phyloP scores from a whole-genome alignment of 2,888 invertebrate species.

The Drosophila longiperda region DNA sequence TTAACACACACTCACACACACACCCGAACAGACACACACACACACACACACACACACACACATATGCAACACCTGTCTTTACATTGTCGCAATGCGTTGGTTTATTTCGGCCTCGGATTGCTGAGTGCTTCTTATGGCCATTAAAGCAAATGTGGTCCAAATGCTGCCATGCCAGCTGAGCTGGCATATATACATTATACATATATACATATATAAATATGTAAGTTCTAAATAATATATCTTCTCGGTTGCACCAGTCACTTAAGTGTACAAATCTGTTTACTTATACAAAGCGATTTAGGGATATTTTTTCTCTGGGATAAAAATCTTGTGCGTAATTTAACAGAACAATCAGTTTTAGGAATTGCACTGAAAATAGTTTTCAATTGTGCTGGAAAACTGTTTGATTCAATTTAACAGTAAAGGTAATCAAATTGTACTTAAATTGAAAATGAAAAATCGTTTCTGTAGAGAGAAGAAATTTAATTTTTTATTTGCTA shows the following conservation, averaged over 20 bases:
- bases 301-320: not conserved
- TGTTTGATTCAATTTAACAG: not conserved
- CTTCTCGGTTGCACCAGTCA: conserved; percentile 17
- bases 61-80: conserved; percentile 49
- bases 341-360: not conserved
- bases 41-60: conserved; percentile 1
- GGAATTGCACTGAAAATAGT: not conserved
- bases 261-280: conserved; percentile 18
- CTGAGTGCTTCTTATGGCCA: conserved; percentile 61
- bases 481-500: conserved; percentile 31
- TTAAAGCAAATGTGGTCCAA: conserved; percentile 51
- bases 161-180: conserved; percentile 15
- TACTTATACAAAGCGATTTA: conserved; percentile 5
- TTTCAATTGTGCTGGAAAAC: not conserved
- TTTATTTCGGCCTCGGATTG: conserved; percentile 34
- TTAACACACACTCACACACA: conserved; percentile 19
- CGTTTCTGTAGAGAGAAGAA: conserved; percentile 9
- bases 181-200: not conserved
- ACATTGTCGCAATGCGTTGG: conserved; percentile 51
- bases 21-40: conserved; percentile 2
- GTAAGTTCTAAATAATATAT: conserved; percentile 25
- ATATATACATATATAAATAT: not conserved
- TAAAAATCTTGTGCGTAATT: not conserved
- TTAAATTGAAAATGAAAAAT: not conserved
- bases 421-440: not conserved